These are phyloP conservation scores for Umimayanthus chanpuru DNA, from an alignment of 92 coral and sea anemone genomes.

Conservation along the genomic window DNA sequence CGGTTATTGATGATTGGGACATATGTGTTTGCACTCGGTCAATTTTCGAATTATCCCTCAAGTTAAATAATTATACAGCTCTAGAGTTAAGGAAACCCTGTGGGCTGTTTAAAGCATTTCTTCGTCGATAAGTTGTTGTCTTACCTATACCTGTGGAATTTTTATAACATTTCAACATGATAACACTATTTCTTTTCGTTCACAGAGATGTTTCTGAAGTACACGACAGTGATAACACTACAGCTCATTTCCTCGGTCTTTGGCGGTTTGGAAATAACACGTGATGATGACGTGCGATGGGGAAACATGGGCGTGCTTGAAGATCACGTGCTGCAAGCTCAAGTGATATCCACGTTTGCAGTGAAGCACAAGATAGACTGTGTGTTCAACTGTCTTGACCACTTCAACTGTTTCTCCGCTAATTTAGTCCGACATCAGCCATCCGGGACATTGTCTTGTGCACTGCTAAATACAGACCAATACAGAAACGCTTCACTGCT, in stretches of 20 bases:
- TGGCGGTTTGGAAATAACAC: background rate
- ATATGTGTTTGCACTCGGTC: too few species aligned
- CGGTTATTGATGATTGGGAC: too few species aligned
- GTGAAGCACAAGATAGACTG: background rate
- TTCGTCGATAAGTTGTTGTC: too few species aligned
- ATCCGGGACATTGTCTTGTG: slow-evolving; percentile 5
- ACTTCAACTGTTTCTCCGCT: slow-evolving; percentile 39
- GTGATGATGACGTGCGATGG: background rate
- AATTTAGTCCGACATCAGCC: slow-evolving; percentile 16
- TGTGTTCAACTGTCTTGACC: slow-evolving; percentile 17
- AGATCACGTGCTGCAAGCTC: background rate
- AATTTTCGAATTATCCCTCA: too few species aligned
- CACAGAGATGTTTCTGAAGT: background rate
- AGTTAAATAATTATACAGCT: too few species aligned
- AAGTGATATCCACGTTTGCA: background rate
- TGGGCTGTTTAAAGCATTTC: too few species aligned
- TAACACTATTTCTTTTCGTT: too few species aligned
- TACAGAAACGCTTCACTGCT: background rate
- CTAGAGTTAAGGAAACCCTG: too few species aligned
- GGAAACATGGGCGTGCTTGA: background rate
- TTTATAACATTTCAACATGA: too few species aligned
- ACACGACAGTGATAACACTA: background rate
- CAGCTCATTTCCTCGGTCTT: background rate
- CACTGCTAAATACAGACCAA: slow-evolving; percentile 4
- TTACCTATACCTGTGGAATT: too few species aligned